Evolutionary conservation across 2,888 invertebrate species (phyloP), one percentile per base, ranked within the genome.

Genomic region (Drosophila cyrtoloma): DNA sequence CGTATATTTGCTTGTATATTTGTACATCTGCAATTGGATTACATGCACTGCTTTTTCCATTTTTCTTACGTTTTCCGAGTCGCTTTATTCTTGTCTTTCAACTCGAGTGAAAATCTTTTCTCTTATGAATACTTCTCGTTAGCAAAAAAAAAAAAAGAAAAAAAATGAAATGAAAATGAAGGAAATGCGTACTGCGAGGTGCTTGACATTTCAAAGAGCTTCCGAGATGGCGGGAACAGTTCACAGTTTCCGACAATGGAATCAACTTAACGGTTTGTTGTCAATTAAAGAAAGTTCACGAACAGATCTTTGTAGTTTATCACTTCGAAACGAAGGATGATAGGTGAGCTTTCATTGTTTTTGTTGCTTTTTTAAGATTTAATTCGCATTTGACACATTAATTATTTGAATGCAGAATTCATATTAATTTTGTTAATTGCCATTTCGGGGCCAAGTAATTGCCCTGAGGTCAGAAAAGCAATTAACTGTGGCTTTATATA

Each of bases 11-110:
- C 79, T 70, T 82, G 79, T 71, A 69, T 79, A 66, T 79, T 73
- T 73, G 73, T 66, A 67, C 79, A 83, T 80, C 83, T 77, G 77
- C 83, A 82, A 82, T 82, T 83, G 86, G 83, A 82, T 82, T 82
- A 85, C 80, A 82, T 74, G 83, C 80, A 74, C 71, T 77, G 77
- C 72, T 84, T 78, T 84, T 56, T 56, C 75, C 71, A 58, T 70
- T 69, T 65, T 77, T 56, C 57, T 53, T 63, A 44, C 47, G 35
- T 52, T 70, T 71, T 56, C 56, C 63, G 12, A 14, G 35, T 77
- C 77, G 35, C 47, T 77, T 75, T 57, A 60, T 60, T 47, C 55
- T 47, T 66, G 60, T 50, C 51, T 58, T 62, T 37, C 69, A 42
- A 50, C 69, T 26, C 22, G n/a, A 33, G 26, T 22, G 47, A 53